These are phyloP conservation scores for Pteromalus puparum DNA, from an alignment of 1,140 invertebrate genomes.

Conservation along the genomic window DNA sequence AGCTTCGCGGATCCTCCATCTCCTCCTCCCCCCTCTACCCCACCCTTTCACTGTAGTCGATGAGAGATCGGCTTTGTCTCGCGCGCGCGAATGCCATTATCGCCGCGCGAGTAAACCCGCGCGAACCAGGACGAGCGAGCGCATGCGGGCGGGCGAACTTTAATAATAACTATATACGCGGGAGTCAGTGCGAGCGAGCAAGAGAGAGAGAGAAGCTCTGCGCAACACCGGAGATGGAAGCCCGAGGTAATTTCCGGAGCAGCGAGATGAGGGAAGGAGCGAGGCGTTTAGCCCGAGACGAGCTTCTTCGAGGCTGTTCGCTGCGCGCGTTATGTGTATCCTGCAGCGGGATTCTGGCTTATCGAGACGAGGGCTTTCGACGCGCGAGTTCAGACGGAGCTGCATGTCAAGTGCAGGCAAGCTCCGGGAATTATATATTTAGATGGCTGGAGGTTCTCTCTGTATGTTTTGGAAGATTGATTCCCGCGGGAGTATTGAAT, in stretches of 20 bases:
- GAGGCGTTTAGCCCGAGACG: slow-evolving; percentile 35
- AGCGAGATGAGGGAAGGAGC: not conserved
- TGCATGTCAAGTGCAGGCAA: slow-evolving; percentile 5
- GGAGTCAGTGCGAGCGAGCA: not conserved
- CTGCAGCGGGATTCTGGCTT: slow-evolving; percentile 9
- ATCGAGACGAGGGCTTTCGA: slow-evolving; percentile 17
- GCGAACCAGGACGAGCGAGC: not conserved
- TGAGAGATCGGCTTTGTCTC: slow-evolving; percentile 43
- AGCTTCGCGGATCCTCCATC: not conserved
- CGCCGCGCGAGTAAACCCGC: slow-evolving; percentile 31
- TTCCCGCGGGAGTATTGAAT: not conserved
- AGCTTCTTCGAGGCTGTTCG: slow-evolving; percentile 31
- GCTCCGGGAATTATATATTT: not conserved
- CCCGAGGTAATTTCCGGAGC: slow-evolving; percentile 51
- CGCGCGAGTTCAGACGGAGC: not conserved
- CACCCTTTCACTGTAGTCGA: not conserved
- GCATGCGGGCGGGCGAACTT: slow-evolving; percentile 45
- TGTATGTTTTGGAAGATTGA: not conserved
- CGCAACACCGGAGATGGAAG: slow-evolving; percentile 49
- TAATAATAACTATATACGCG: slow-evolving; percentile 44
- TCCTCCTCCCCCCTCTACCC: not conserved
- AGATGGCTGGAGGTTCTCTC: not conserved
- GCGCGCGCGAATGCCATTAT: slow-evolving; percentile 34
- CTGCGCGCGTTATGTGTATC: slow-evolving; percentile 2
- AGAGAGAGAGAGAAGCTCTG: not conserved